phyloP scores from a whole-genome alignment of 2,888 invertebrate species.

The Noctua fimbriata region DNA sequence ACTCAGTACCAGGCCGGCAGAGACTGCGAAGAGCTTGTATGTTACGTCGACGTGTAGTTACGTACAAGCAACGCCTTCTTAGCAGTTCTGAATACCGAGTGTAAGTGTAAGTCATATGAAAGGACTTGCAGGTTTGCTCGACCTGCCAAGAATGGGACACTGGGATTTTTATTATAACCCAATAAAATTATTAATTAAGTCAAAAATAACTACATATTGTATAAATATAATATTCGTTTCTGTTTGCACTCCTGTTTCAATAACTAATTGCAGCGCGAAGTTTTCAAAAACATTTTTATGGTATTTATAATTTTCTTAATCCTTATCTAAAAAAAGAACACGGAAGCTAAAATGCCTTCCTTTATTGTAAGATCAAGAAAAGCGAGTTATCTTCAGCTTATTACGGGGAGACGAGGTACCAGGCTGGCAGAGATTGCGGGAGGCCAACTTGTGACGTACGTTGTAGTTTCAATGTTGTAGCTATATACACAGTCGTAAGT shows the following conservation, averaged over 20 bases:
- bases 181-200: slow-evolving; percentile 31
- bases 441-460: slow-evolving; percentile 85
- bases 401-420: slow-evolving; percentile 88
- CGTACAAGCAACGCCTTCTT: slow-evolving; percentile 69
- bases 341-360: slow-evolving; percentile 83
- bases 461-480: slow-evolving; percentile 77
- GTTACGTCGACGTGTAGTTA: slow-evolving; percentile 54
- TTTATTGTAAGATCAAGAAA: slow-evolving; percentile 86
- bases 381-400: slow-evolving; percentile 89
- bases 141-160: slow-evolving; percentile 59
- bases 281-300: neutral
- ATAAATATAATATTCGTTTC: slow-evolving; percentile 1
- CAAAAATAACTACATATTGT: neutral
- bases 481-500: slow-evolving; percentile 70
- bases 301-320: slow-evolving; percentile 48
- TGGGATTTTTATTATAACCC: slow-evolving; percentile 55
- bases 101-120: slow-evolving; percentile 77
- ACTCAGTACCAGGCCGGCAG: slow-evolving; percentile 84
- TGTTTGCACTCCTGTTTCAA: slow-evolving; percentile 5
- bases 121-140: slow-evolving; percentile 71
- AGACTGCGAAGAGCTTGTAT: slow-evolving; percentile 70
- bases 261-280: neutral
- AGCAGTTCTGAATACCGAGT: slow-evolving; percentile 75
- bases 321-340: slow-evolving; percentile 70
- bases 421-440: slow-evolving; percentile 85